These are phyloP conservation scores for Listronotus bonariensis DNA, from an alignment of 1,140 invertebrate species.

Conservation along the genomic window DNA sequence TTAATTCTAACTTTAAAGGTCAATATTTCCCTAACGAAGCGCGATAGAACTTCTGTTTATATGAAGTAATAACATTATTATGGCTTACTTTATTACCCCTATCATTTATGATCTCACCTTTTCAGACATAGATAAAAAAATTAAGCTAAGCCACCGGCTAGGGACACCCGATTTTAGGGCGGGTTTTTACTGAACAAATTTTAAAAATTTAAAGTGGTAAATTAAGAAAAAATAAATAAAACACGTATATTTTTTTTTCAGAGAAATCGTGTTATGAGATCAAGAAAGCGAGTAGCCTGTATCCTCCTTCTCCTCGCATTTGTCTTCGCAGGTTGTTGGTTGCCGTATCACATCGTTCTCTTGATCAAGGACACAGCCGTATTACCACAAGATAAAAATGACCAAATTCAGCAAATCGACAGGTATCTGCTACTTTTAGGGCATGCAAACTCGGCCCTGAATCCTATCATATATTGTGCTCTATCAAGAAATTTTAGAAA, in stretches of 20 bases:
- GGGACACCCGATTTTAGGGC: too few species aligned
- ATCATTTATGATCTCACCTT: too few species aligned
- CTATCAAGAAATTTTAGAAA: constrained; percentile 85
- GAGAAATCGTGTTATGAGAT: constrained; percentile 66
- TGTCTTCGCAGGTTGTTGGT: constrained; percentile 77
- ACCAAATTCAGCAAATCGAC: constrained; percentile 51
- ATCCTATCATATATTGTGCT: constrained; percentile 87
- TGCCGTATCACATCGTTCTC: constrained; percentile 75
- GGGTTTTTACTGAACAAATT: too few species aligned
- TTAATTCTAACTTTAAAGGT: too few species aligned
- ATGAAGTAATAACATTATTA: too few species aligned
- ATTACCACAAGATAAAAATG: not conserved
- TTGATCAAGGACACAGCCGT: constrained; percentile 64
- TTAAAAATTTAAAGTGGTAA: too few species aligned
- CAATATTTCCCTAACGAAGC: too few species aligned
- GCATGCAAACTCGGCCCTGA: constrained; percentile 83
- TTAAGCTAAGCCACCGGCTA: too few species aligned
- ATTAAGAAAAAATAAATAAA: too few species aligned
- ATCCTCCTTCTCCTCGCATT: constrained; percentile 74
- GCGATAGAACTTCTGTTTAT: too few species aligned
- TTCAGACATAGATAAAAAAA: too few species aligned
- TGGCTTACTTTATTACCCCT: too few species aligned
- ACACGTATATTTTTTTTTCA: constrained; percentile 58
- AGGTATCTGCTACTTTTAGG: constrained; percentile 63
- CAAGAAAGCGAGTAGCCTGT: constrained; percentile 72